Evolutionary conservation across 2,888 invertebrate genomes (phyloP), one percentile per base, ranked within the genome.

Genomic region (Panorpa germanica): DNA sequence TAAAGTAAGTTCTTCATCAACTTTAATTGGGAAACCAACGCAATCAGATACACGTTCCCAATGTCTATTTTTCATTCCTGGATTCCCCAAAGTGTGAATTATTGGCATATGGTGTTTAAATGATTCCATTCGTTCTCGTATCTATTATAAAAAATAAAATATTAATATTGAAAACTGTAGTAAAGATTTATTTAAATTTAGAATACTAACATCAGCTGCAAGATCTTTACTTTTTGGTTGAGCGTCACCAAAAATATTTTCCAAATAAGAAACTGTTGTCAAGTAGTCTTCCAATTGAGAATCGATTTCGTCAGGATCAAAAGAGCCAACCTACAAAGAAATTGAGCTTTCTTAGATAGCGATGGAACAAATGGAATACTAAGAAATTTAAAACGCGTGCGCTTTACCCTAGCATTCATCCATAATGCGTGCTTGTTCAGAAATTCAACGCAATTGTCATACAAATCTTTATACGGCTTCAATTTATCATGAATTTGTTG

Each of bases 41-140:
- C 91, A 81, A 45, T 93, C 91, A 0, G 91, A 90, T 4, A 95
- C 75, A 54, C 77, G 76, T 45, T 88, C 86, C 93, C 93, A 93
- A 51, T 93, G 93, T 0, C 88, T 68, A 2, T 60, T 65, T 46
- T 85, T 83, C 72, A 95, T 72, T 30, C 90, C 91, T 1, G 91
- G 91, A 59, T 95, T 95, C 25, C 93, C 93, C 12, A 95, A 56
- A 0, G 90, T 91, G 48, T 77, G 72, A 21, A 95, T 77, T n/a
- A 93, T 74, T 0, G 93, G 86, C 69, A 91, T 61, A 43, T 82
- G 65, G n/a, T 70, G 66, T 39, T 78, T 78, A 53, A 95, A 93
- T 3, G 72, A 73, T 42, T 93, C 91, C 40, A 93, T 83, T 50
- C 67, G 60, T 48, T 61, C 41, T 30, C 46, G 48, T 14, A 45